Evolutionary conservation across 2,888 invertebrate species (phyloP), one percentile per base, ranked within the genome.

Genomic region (Galerucella calmariensis): DNA sequence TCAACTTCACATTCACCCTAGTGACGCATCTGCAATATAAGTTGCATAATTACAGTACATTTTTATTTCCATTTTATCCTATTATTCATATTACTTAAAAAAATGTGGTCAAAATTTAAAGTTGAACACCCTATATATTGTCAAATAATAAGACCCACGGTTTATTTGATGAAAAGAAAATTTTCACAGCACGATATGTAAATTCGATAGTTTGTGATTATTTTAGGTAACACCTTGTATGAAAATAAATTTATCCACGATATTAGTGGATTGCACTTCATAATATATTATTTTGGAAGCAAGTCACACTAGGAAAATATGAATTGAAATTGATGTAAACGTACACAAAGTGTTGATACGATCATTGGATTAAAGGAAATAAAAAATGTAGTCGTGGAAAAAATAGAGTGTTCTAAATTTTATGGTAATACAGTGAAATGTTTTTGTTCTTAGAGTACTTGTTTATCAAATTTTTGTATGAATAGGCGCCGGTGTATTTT

Each of bases 131-230:
- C 58, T n/a, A 20, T 20, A n/a, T n/a, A n/a, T n/a, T 61, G 61
- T 35, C 16, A 59, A 12, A 48, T 63, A 5, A 68, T 44, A 68
- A 72, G 16, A 24, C 53, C 48, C 69, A 62, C 12, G 53, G 27
- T 71, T n/a, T 41, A 27, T 9, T 41, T 70, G 62, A 35, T 16
- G 6, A 35, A 35, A 35, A 8, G 74, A 63, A 68, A 78, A 79
- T 78, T 79, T 83, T 86, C 86, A 86, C 86, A 86, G 86, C 86
- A 83, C 86, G 85, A 86, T 86, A 86, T 86, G 85, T 86, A 85
- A 86, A 86, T 86, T 86, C 86, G 86, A 83, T 85, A 81, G 81
- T 81, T 82, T 81, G 62, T 75, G 70, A 73, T 48, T 62, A 41
- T 53, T 62, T 41, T 10, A 61, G 44, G 48, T 58, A 51, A 11